Evolutionary conservation across 2,888 invertebrate genomes (phyloP).

Genomic region (Cataglyphis livida): DNA sequence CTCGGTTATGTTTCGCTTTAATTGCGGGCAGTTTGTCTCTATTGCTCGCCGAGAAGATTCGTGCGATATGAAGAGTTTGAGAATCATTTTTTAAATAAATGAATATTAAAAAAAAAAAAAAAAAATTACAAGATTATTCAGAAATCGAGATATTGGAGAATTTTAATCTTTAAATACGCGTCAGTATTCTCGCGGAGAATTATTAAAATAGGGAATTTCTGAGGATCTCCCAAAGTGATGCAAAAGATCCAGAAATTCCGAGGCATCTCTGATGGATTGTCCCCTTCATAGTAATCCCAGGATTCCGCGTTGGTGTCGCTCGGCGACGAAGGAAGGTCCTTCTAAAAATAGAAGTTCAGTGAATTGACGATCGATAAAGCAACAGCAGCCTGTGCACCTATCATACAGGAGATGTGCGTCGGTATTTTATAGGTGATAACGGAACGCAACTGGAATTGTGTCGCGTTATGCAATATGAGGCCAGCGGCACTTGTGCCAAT

Average conservation of each 20-base stretch:
- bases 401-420: conserved; percentile 37
- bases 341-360: conserved; percentile 60
- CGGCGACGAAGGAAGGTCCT: conserved; percentile 53
- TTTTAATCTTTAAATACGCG: neutral
- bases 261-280: conserved; percentile 41
- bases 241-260: conserved; percentile 30
- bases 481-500: neutral
- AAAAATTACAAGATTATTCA: too few species aligned
- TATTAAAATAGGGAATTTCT: conserved; percentile 30
- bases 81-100: neutral
- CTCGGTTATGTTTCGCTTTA: neutral
- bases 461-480: conserved; percentile 20
- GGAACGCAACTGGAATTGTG: conserved; percentile 25
- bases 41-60: conserved; percentile 4
- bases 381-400: conserved; percentile 54
- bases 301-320: conserved; percentile 45
- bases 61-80: neutral
- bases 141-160: neutral
- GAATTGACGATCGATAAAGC: conserved; percentile 57
- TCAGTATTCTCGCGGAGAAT: neutral
- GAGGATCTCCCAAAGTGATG: conserved; percentile 10
- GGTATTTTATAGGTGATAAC: conserved; percentile 43
- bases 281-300: conserved; percentile 36
- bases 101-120: neutral
- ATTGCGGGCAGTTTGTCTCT: conserved; percentile 1